These are phyloP conservation scores for Harpalus rufipes DNA, from an alignment of 2,888 invertebrate genomes.

Conservation along the genomic window DNA sequence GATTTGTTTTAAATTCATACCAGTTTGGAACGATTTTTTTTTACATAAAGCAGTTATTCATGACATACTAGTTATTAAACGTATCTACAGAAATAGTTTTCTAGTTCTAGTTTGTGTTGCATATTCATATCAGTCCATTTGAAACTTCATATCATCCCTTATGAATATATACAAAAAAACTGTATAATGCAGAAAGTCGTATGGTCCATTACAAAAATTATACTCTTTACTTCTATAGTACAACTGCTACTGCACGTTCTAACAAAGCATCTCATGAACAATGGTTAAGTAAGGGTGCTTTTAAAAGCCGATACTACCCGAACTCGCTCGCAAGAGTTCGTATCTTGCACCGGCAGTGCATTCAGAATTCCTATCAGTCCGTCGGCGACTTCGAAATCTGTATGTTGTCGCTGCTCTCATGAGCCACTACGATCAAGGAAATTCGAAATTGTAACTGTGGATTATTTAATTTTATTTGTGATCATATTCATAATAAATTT, in stretches of 20 bases:
- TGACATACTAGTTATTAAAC: background rate
- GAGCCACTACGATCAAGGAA: constrained; percentile 12
- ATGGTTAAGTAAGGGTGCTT: constrained; percentile 59
- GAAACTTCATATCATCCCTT: background rate
- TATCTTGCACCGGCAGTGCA: constrained; percentile 49
- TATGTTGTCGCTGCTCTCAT: background rate
- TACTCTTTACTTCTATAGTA: constrained; percentile 46
- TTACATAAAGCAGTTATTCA: too few species aligned
- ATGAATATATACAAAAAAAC: constrained; percentile 17
- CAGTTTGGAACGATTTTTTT: too few species aligned
- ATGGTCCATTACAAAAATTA: constrained; percentile 64
- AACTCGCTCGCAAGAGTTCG: constrained; percentile 10
- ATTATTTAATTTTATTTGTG: constrained; percentile 34
- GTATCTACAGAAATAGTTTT: background rate
- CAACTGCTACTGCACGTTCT: constrained; percentile 24
- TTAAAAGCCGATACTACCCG: constrained; percentile 41
- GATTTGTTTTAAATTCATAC: too few species aligned
- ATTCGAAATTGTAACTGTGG: background rate
- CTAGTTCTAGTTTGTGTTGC: background rate
- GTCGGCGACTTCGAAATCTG: constrained; percentile 43
- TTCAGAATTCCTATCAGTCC: constrained; percentile 61
- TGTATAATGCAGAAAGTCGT: background rate
- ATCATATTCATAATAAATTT: constrained; percentile 10
- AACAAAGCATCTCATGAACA: constrained; percentile 65
- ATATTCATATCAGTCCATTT: background rate